Conservation (phyloP, 2,113 vertebrate genomes). For the Syngnathoides biaculeatus region DNA sequence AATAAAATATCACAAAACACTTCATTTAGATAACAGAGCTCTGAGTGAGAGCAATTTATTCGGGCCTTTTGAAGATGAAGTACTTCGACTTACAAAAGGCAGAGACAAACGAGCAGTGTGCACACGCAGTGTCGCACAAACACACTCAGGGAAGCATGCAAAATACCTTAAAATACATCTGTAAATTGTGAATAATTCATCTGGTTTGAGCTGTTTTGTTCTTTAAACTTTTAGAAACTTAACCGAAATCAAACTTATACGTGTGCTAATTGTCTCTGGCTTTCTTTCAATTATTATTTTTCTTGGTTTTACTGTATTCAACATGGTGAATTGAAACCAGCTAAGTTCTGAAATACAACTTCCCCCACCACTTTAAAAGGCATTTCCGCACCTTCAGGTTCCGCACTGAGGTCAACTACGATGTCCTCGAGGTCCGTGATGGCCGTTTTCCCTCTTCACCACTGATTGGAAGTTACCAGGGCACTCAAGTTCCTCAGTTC, state of each 20-base stretch:
- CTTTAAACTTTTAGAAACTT: too few relatives aligned
- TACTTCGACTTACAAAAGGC: slow-evolving; percentile 36
- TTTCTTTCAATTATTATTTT: too few relatives aligned
- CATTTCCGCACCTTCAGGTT: slow-evolving; percentile 73
- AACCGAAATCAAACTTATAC: background rate
- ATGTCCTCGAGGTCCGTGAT: slow-evolving; percentile 91
- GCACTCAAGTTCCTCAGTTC: slow-evolving; percentile 98
- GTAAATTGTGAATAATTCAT: slow-evolving; percentile 9
- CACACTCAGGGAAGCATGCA: slow-evolving; percentile 8
- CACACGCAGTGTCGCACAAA: slow-evolving; percentile 5
- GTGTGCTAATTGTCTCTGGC: too few relatives aligned
- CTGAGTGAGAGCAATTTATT: slow-evolving; percentile 61
- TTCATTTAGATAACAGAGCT: slow-evolving; percentile 60
- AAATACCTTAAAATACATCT: slow-evolving; percentile 11
- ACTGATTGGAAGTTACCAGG: slow-evolving; percentile 92
- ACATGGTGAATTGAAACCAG: too few relatives aligned
- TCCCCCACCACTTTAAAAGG: background rate
- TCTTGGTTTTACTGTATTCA: too few relatives aligned
- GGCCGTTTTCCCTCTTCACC: slow-evolving; percentile 89
- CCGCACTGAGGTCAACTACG: slow-evolving; percentile 96
- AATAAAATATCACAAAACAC: slow-evolving; percentile 68
- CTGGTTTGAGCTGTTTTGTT: background rate
- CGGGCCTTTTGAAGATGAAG: slow-evolving; percentile 60
- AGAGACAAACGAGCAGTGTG: background rate
- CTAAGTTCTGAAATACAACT: too few relatives aligned